phyloP scores from a whole-genome alignment of 2,113 vertebrate species.

The Sula dactylatra region DNA sequence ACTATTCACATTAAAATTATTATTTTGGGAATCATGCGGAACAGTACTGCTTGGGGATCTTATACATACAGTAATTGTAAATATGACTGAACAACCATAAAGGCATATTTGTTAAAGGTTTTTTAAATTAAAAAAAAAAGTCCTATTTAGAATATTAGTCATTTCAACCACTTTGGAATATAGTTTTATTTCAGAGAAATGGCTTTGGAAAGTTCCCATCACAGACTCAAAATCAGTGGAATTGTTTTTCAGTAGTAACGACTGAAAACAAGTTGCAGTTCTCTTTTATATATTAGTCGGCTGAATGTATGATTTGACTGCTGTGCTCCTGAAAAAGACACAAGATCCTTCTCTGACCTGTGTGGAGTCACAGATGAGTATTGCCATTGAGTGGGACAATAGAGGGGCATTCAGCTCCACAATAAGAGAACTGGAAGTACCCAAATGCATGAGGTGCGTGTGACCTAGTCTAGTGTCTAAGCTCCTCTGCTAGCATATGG shows the following conservation, averaged over 20 bases:
- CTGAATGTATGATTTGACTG: background rate
- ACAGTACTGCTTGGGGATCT: background rate
- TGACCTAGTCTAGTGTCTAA: background rate
- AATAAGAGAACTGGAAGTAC: background rate
- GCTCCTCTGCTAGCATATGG: background rate
- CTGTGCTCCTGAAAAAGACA: background rate
- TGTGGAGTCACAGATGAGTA: background rate
- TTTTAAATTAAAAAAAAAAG: background rate
- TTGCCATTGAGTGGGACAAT: background rate
- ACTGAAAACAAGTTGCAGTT: background rate
- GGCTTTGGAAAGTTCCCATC: background rate
- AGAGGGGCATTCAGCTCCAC: background rate
- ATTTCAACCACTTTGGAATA: background rate
- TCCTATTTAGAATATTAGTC: background rate
- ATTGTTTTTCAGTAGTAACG: background rate
- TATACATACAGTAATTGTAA: background rate
- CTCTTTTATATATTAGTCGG: background rate
- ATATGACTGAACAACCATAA: background rate
- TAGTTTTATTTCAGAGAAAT: background rate
- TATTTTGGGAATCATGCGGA: background rate
- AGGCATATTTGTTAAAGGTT: background rate
- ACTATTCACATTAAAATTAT: background rate
- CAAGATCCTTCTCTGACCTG: background rate
- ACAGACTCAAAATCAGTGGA: background rate
- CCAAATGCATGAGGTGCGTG: accelerated